Evolutionary conservation across 2,888 invertebrate genomes (phyloP), one percentile per base, ranked within the genome.

Genomic region (Drosophila kokeensis): DNA sequence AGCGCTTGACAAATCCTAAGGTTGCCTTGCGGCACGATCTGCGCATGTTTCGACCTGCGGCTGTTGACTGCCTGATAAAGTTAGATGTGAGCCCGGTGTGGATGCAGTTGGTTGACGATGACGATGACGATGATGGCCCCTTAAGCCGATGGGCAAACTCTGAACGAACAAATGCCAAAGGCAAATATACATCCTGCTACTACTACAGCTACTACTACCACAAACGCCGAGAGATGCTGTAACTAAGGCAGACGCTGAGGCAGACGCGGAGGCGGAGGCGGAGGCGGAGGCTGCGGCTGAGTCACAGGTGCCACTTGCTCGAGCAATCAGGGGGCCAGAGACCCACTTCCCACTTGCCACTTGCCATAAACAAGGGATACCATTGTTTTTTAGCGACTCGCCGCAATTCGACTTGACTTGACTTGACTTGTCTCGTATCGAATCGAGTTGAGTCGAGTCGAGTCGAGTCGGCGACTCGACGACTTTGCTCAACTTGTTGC

Each of bases 81-180:
- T 55, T 18, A 27, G 53, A 59, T 59, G 69, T 3, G 2, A n/a
- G 4, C 27, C 45, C 10, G 13, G 42, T 13, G 45, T 29, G 10
- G 50, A 13, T n/a, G 63, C 21, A 13, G 34, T 10, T 13, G 18
- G 34, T 3, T 55, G 58, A 27, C 27, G 38, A 30, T 57, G 54
- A 36, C 13, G 59, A 55, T 50, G 72, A 48, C 55, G 62, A 59
- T 29, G 69, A 64, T 69, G 64, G 75, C 75, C 53, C 50, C 54
- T 60, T 79, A 76, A 79, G 79, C 69, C 62, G 71, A 38, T 79
- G 69, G 63, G 69, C 69, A 82, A 82, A 82, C 81, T 63, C 45
- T 59, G 65, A 69, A 49, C 64, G 68, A 67, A 49, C 76, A 84
- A 87, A 87, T 87, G 77, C 83, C 70, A 79, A 79, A 81, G 75